A percentile compares a stretch with the other conserved stretches of the same genome.
These are phyloP conservation scores for Sebastes oblongus DNA, from an alignment of 2,797 vertebrate genomes.

Conservation along the genomic window DNA sequence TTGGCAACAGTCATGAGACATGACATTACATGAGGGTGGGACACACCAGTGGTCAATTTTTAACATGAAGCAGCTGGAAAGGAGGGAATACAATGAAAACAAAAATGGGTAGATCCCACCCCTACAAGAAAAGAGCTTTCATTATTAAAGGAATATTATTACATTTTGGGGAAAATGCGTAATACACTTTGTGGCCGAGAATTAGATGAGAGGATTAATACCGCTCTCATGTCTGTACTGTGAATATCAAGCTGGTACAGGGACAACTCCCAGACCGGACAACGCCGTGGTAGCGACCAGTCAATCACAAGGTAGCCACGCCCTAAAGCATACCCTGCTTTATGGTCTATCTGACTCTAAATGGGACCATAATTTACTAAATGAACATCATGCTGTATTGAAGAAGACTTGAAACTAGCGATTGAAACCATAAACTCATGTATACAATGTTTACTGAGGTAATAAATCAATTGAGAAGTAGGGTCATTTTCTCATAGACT, in stretches of 20 bases:
- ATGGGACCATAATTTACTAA: too few species aligned
- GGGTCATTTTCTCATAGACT: too few species aligned
- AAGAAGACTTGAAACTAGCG: too few species aligned
- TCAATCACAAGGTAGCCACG: too few species aligned
- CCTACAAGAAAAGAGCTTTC: neutral
- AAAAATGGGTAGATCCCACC: neutral
- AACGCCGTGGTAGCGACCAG: too few species aligned
- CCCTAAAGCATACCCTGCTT: too few species aligned
- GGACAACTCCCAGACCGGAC: too few species aligned
- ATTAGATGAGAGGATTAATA: neutral
- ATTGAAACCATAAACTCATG: too few species aligned
- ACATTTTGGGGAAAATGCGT: neutral
- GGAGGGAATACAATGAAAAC: conserved; percentile 2
- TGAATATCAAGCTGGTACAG: neutral
- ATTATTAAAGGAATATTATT: neutral
- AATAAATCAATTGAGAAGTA: too few species aligned
- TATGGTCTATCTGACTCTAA: too few species aligned
- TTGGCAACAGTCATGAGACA: conserved; percentile 14
- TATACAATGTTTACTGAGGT: too few species aligned
- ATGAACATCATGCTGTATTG: too few species aligned
- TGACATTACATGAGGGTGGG: conserved; percentile 38
- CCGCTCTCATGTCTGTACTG: neutral
- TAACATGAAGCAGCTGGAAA: conserved; percentile 32
- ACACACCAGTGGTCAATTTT: conserved; percentile 10
- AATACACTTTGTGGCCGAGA: neutral